A percentile compares a stretch with the other conserved stretches of the same genome.
Conservation (phyloP, 2,888 invertebrate genomes). For the Artemia sinica region DNA sequence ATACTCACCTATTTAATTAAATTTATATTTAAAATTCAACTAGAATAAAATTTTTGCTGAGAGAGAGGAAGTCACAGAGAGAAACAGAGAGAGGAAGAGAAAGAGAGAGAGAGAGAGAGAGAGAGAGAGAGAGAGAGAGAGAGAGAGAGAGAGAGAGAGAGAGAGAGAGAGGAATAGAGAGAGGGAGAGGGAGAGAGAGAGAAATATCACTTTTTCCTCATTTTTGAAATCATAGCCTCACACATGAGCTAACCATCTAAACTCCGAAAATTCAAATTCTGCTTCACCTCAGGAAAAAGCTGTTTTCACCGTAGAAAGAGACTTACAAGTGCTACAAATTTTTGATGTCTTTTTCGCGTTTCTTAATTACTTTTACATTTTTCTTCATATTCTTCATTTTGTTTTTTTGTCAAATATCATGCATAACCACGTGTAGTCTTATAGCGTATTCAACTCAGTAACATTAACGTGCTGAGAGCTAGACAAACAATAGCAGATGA, state of each 20-base stretch:
- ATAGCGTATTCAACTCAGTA: too few relatives aligned
- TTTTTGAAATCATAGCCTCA: neutral
- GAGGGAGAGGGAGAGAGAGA: neutral
- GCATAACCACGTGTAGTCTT: too few relatives aligned
- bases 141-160: neutral
- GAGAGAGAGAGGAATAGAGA: neutral
- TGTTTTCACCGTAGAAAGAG: neutral
- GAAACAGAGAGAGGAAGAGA: neutral
- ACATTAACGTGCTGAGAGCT: too few relatives aligned
- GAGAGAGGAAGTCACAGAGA: neutral
- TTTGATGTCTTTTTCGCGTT: too few relatives aligned
- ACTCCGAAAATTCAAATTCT: neutral
- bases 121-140: slow-evolving; percentile 16
- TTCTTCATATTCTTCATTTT: too few relatives aligned
- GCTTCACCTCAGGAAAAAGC: neutral
- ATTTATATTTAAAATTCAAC: too few relatives aligned
- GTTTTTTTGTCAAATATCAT: too few relatives aligned
- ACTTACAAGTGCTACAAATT: too few relatives aligned
- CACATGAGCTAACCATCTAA: neutral
- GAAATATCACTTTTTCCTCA: neutral
- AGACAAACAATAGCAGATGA: too few relatives aligned
- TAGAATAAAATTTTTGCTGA: neutral
- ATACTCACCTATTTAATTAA: slow-evolving; percentile 44
- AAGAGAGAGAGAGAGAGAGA: neutral
- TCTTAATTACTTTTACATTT: too few relatives aligned